A percentile compares a stretch with the other conserved stretches of the same genome.
These are phyloP conservation scores for Tanytarsus gracilentus DNA, from an alignment of 2,888 invertebrate genomes.

Conservation along the genomic window DNA sequence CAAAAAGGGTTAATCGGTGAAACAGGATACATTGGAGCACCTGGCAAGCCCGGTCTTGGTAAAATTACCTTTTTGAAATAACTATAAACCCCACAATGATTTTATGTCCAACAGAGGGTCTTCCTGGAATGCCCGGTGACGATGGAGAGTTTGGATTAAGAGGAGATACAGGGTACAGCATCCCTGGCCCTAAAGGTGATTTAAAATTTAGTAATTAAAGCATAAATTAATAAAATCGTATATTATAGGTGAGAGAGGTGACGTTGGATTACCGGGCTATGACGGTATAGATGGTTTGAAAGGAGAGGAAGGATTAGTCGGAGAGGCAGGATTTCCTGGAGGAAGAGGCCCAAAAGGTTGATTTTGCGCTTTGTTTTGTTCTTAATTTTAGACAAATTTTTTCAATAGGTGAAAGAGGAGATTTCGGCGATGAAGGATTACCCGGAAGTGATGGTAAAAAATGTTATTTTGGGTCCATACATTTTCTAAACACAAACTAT, in stretches of 20 bases:
- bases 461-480: too few species aligned
- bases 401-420: slow-evolving; percentile 49
- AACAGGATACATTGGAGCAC: slow-evolving; percentile 38
- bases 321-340: slow-evolving; percentile 44
- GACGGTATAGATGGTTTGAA: slow-evolving; percentile 37
- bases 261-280: slow-evolving; percentile 44
- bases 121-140: slow-evolving; percentile 37
- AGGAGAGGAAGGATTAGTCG: slow-evolving; percentile 33
- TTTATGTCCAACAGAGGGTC: slow-evolving; percentile 37
- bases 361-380: too few species aligned
- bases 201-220: too few species aligned
- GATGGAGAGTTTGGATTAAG: slow-evolving; percentile 55
- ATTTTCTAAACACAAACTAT: slow-evolving; percentile 38
- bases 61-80: too few species aligned
- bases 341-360: slow-evolving; percentile 51
- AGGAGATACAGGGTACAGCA: slow-evolving; percentile 52
- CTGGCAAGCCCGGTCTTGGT: too few species aligned
- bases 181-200: slow-evolving; percentile 17
- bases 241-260: slow-evolving; percentile 43
- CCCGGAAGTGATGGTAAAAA: slow-evolving; percentile 32
- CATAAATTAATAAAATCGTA: too few species aligned
- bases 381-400: too few species aligned
- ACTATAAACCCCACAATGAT: slow-evolving; percentile 38
- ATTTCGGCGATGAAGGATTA: slow-evolving; percentile 42
- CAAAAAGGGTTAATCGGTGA: slow-evolving; percentile 43